Percentiles rank a stretch among this genome's conserved stretches.
phyloP scores from a whole-genome alignment of 1,140 invertebrate genomes.

The Bombus ignitus region DNA sequence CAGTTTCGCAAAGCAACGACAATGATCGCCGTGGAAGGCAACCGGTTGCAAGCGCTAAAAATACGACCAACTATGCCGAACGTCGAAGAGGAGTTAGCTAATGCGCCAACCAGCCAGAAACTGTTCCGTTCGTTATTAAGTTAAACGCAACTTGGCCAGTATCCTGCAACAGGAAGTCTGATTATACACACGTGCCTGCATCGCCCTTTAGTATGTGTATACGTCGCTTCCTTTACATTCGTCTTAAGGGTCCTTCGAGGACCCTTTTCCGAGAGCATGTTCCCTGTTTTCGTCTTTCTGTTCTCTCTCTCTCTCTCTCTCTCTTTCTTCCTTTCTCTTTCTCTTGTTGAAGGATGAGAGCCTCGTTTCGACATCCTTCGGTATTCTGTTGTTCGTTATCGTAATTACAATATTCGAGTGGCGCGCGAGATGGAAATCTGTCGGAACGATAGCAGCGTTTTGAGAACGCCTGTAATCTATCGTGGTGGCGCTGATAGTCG shows the following conservation, averaged over 20 bases:
- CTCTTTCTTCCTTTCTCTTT: neutral
- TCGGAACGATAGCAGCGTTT: constrained; percentile 23
- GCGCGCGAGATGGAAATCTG: constrained; percentile 19
- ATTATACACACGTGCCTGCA: neutral
- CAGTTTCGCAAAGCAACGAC: constrained; percentile 80
- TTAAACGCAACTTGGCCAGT: constrained; percentile 4
- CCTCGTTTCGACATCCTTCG: neutral
- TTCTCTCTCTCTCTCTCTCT: neutral
- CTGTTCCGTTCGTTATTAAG: constrained; percentile 63
- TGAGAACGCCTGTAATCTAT: constrained; percentile 37
- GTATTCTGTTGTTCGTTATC: constrained; percentile 22
- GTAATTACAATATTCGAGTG: constrained; percentile 19
- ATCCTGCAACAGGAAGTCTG: neutral
- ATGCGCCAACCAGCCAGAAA: constrained; percentile 72
- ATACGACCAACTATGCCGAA: constrained; percentile 72
- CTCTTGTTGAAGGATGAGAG: neutral
- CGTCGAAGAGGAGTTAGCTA: constrained; percentile 74
- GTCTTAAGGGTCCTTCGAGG: constrained; percentile 19
- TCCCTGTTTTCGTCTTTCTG: neutral
- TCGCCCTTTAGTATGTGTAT: neutral
- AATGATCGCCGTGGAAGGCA: constrained; percentile 79
- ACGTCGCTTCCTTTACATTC: neutral
- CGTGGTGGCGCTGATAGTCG: neutral
- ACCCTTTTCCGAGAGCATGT: neutral
- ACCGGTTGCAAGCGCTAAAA: constrained; percentile 82